phyloP scores from a whole-genome alignment of 1,140 invertebrate genomes.

The Eufriesea mexicana region DNA sequence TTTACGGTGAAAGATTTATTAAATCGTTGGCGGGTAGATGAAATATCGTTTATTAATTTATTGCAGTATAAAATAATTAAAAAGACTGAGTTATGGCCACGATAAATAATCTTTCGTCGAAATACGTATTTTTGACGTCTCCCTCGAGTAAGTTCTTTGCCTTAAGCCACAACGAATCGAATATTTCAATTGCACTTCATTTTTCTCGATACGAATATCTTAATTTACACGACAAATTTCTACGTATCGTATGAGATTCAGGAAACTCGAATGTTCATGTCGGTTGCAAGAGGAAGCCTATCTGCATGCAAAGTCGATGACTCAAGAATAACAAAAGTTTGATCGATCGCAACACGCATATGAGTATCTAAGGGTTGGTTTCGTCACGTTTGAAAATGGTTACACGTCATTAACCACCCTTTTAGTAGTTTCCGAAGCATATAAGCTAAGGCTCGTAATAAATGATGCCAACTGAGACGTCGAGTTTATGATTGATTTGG shows the following conservation, averaged over 20 bases:
- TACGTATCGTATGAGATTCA: neutral
- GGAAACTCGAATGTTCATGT: neutral
- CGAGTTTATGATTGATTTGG: constrained; percentile 24
- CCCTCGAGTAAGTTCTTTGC: no score
- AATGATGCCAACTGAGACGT: neutral
- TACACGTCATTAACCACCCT: constrained; percentile 70
- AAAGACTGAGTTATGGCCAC: no score
- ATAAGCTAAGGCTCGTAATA: constrained; percentile 3
- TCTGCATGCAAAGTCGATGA: neutral
- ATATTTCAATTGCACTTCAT: no score
- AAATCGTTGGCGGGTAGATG: constrained; percentile 23
- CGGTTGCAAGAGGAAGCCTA: neutral
- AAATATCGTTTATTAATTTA: constrained; percentile 42
- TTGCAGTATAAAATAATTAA: constrained; percentile 13
- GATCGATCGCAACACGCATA: constrained; percentile 52
- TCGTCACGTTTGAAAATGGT: constrained; percentile 52
- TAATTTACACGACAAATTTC: no score
- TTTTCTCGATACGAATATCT: no score
- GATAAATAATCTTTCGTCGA: neutral
- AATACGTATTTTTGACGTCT: neutral
- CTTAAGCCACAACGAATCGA: no score
- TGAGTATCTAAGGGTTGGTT: constrained; percentile 29
- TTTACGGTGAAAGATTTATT: constrained; percentile 53
- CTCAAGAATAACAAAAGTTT: constrained; percentile 20
- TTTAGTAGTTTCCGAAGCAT: constrained; percentile 53